Base-by-base conservation (phyloP, 2,888 invertebrate genomes). In the Lasioglossum calceatum region DNA sequence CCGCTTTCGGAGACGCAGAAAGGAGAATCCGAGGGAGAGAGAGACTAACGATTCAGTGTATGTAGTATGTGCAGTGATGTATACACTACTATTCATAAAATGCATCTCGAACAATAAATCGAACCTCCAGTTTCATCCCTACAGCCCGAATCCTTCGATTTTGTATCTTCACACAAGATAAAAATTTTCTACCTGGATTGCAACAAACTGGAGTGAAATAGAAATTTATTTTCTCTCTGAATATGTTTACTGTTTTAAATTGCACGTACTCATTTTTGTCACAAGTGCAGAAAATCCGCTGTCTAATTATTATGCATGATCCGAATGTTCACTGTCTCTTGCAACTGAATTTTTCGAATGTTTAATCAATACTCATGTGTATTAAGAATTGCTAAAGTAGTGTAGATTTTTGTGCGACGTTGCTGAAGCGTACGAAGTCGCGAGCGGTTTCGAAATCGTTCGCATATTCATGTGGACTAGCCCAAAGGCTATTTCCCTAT, bases 401-500 rank as follows among this genome's bases (percentile, higher is more conserved):
- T 58, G 19, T 4, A 36, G 4, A 71, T 58, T 58, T 77, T 58
- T 32, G 8, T 5, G 5, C 14, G 12, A 39, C 61, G 32, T 61
- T 19, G 8, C 23, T 27, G 36, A 16, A 50, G 12, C n/a, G 70
- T 72, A 58, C 42, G 61, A 50, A 75, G 73, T 36, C 32, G 42
- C 12, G 44, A 71, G 67, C 70, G n/a, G 79, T 77, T 84, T 73
- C 73, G 70, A 87, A 87, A 83, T n/a, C 36, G 10, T 47, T 79
- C 71, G 47, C 67, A 70, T 81, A 81, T 87, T 87, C 77, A 79
- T 77, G 75, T n/a, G 44, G 36, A 77, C 73, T 74, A 77, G 77
- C 81, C 79, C 54, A 84, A 79, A 80, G 87, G 77, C 74, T 87
- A 79, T 77, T 84, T 87, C 71, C 72, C 87, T 81, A 87, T 87